Conservation (phyloP, 2,113 vertebrate species). For the Scophthalmus maximus region DNA sequence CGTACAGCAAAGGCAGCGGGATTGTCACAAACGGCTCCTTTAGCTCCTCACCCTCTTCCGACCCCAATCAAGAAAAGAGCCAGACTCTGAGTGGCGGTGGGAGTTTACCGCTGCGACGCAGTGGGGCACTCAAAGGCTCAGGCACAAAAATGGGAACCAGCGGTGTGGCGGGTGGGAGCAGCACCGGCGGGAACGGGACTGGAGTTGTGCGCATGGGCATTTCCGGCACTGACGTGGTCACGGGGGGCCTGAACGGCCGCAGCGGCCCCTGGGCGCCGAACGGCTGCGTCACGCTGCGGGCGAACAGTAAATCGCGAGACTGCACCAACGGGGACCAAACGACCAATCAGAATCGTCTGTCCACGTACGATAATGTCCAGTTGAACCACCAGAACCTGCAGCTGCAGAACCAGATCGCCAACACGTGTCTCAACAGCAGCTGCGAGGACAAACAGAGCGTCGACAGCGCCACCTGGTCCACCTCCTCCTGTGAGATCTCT, state of each 20-base stretch:
- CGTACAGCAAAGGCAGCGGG: slow-evolving; percentile 95
- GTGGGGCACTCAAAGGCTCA: slow-evolving; percentile 86
- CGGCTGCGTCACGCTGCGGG: slow-evolving; percentile 90
- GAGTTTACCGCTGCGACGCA: slow-evolving; percentile 84
- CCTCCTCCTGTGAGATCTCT: slow-evolving; percentile 96
- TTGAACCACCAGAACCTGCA: slow-evolving; percentile 87
- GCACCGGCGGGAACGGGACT: slow-evolving; percentile 50
- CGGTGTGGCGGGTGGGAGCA: slow-evolving; percentile 83
- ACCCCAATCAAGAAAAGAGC: slow-evolving; percentile 84
- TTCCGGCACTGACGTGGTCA: slow-evolving; percentile 82
- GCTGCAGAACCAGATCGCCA: slow-evolving; percentile 72
- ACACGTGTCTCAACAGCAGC: slow-evolving; percentile 76
- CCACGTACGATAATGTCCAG: slow-evolving; percentile 97
- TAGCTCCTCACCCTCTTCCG: slow-evolving; percentile 88
- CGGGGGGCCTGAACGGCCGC: slow-evolving; percentile 77
- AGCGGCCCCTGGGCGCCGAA: slow-evolving; percentile 87
- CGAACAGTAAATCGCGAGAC: slow-evolving; percentile 86
- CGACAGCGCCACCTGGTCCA: slow-evolving; percentile 99
- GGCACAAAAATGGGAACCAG: slow-evolving; percentile 96
- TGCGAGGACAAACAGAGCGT: slow-evolving; percentile 97
- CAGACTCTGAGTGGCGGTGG: slow-evolving; percentile 79
- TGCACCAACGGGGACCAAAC: slow-evolving; percentile 70
- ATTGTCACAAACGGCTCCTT: slow-evolving; percentile 98
- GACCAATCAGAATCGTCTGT: slow-evolving; percentile 89
- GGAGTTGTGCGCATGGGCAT: slow-evolving; percentile 87